Evolutionary conservation across 2,113 vertebrate genomes (phyloP).

Genomic region (Probosciger aterrimus): DNA sequence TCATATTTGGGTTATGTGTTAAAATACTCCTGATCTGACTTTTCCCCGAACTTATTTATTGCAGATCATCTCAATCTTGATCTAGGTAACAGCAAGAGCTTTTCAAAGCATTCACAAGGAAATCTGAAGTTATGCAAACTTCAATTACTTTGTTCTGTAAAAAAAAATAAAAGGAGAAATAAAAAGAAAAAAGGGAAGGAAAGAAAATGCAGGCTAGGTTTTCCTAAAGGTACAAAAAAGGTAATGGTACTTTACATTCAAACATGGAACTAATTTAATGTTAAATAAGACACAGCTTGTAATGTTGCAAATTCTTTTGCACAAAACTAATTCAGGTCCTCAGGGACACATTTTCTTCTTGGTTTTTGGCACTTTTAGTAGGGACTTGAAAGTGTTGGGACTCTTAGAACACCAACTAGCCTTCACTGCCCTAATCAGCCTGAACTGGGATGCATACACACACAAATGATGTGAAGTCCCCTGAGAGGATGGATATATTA

Average conservation of each 20-base stretch:
- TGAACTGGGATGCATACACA: background rate
- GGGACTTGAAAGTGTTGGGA: background rate
- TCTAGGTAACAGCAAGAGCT: background rate
- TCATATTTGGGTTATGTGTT: background rate
- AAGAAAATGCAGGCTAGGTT: background rate
- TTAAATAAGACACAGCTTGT: background rate
- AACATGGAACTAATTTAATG: background rate
- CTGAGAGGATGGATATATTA: background rate
- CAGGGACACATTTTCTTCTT: background rate
- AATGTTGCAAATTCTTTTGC: background rate
- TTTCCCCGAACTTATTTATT: background rate
- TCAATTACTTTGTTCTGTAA: background rate
- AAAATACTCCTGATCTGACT: background rate
- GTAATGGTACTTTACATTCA: background rate
- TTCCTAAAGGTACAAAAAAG: background rate
- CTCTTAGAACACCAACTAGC: background rate
- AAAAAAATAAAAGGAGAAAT: background rate
- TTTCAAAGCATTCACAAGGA: background rate
- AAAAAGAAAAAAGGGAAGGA: background rate
- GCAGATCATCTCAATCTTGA: background rate
- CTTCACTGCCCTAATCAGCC: background rate
- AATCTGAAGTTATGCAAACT: background rate
- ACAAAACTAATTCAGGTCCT: background rate
- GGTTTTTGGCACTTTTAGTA: background rate
- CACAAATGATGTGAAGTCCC: background rate